Evolutionary conservation across 2,113 vertebrate genomes (phyloP).

Genomic region (Salvelinus namaycush): DNA sequence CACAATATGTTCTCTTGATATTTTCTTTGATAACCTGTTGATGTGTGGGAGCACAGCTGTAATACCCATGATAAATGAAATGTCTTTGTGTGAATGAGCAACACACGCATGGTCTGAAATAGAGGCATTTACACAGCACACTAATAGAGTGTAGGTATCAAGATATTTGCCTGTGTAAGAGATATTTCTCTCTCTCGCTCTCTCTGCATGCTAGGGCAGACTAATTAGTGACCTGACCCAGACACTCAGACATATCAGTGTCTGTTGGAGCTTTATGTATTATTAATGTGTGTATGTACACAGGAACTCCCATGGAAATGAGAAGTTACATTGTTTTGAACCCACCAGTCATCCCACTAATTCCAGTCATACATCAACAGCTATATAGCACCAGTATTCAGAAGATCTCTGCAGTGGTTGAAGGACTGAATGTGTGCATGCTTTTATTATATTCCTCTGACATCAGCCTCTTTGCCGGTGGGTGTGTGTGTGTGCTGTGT

Average conservation of each 20-base stretch:
- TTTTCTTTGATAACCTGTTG: neutral
- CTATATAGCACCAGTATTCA: neutral
- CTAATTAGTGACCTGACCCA: slow-evolving; percentile 29
- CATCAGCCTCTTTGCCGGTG: no score
- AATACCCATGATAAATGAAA: no score
- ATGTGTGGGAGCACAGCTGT: neutral
- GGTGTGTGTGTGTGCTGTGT: no score
- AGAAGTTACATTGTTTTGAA: slow-evolving; percentile 7
- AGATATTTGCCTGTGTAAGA: slow-evolving; percentile 11
- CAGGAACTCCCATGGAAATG: slow-evolving; percentile 44
- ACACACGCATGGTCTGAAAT: neutral
- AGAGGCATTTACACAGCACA: neutral
- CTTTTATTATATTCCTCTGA: no score
- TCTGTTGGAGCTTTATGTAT: slow-evolving; percentile 44
- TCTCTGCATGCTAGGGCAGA: slow-evolving; percentile 9
- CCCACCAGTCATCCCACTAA: slow-evolving; percentile 8
- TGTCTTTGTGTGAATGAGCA: neutral
- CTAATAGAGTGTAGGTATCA: neutral
- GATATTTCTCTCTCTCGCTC: neutral
- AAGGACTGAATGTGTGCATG: no score
- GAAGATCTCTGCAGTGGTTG: no score
- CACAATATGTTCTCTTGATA: neutral
- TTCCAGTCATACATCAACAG: slow-evolving; percentile 29
- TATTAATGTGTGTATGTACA: slow-evolving; percentile 54
- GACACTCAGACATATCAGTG: slow-evolving; percentile 18